These are phyloP conservation scores for Hyperoplus immaculatus DNA, from an alignment of 2,797 vertebrate species.

Conservation along the genomic window DNA sequence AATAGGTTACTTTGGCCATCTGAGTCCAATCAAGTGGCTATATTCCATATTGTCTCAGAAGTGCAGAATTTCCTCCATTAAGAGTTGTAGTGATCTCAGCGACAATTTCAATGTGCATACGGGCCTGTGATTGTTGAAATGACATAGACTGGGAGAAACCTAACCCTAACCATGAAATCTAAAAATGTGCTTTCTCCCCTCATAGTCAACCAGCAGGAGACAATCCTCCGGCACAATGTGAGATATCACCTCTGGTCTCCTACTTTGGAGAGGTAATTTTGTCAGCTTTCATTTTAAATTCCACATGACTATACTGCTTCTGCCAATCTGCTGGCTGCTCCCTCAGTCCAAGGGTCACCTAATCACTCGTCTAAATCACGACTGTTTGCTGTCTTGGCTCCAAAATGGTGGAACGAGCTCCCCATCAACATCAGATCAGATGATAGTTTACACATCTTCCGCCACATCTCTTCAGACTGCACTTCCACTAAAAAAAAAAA, in stretches of 20 bases:
- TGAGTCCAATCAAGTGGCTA: neutral
- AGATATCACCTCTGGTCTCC: constrained; percentile 95
- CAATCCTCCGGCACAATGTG: constrained; percentile 85
- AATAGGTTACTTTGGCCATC: neutral
- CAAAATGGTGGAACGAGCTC: too few relatives aligned
- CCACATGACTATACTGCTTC: too few relatives aligned
- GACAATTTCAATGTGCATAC: neutral
- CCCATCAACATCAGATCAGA: too few relatives aligned
- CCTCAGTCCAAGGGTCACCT: too few relatives aligned
- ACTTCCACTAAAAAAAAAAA: too few relatives aligned
- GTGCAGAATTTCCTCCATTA: neutral
- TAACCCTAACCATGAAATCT: neutral
- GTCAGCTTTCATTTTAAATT: too few relatives aligned
- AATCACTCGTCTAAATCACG: too few relatives aligned
- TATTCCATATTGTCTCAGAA: neutral
- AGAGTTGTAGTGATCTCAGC: neutral
- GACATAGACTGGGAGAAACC: neutral
- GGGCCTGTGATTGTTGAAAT: neutral
- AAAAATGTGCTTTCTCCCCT: neutral
- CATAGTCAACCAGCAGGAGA: constrained; percentile 72
- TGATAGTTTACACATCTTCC: too few relatives aligned
- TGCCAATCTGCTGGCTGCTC: too few relatives aligned
- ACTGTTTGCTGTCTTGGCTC: too few relatives aligned
- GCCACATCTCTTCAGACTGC: too few relatives aligned
- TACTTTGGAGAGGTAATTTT: constrained; percentile 94